These are phyloP conservation scores for Pachliopta kotzebuea DNA, from an alignment of 2,888 invertebrate species.

Conservation along the genomic window DNA sequence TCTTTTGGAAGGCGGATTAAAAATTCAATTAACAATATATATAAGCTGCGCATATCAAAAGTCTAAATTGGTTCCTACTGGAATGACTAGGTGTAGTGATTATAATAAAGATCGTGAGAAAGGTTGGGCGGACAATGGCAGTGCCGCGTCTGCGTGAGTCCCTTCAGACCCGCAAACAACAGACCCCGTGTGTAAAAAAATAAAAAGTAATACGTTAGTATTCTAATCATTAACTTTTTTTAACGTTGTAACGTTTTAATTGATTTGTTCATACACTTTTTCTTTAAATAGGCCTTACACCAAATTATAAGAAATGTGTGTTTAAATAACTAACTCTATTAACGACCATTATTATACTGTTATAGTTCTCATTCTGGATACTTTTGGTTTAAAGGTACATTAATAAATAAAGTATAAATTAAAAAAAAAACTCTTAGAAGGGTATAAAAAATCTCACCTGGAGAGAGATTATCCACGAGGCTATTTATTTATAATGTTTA, in stretches of 20 bases:
- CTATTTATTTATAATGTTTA: no score
- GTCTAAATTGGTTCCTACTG: slow-evolving; percentile 4
- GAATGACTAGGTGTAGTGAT: slow-evolving; percentile 22
- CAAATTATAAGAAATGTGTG: no score
- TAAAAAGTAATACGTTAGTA: slow-evolving; percentile 17
- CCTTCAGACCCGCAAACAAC: slow-evolving; percentile 9
- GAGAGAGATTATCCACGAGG: no score
- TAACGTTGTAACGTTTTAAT: slow-evolving; percentile 1
- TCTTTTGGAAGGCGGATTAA: neutral
- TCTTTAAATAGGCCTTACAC: neutral
- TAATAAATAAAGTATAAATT: no score
- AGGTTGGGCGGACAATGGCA: slow-evolving; percentile 19
- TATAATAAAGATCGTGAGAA: slow-evolving; percentile 26
- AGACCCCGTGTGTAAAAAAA: slow-evolving; percentile 11
- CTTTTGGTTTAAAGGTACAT: no score
- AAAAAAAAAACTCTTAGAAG: no score
- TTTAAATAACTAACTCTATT: no score
- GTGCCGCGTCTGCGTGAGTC: slow-evolving; percentile 3
- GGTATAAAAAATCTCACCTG: no score
- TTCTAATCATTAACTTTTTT: neutral
- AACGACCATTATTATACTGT: no score
- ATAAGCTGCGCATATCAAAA: neutral
- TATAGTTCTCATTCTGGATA: no score
- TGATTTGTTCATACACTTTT: slow-evolving; percentile 1
- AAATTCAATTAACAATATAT: neutral